Evolutionary conservation across 1,140 invertebrate genomes (phyloP), one percentile per base, ranked within the genome.

Genomic region (Macrostomum lignano): DNA sequence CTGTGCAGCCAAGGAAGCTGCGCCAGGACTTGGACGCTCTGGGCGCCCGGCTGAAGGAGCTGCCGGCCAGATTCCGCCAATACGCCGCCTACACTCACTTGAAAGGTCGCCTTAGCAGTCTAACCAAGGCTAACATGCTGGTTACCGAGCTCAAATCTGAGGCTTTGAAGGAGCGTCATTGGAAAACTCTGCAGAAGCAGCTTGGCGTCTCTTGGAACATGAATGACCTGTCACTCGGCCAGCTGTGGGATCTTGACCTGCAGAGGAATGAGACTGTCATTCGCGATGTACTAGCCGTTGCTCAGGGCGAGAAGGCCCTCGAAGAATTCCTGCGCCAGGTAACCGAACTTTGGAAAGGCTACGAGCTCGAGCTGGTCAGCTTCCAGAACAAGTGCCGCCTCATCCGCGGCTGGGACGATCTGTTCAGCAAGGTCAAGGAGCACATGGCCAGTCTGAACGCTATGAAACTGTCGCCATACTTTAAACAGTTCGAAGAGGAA

Each of bases 401-500:
- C 24, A 98, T 98, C 44, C 67, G 82, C 41, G 88, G 88, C 21
- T 98, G 91, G 91, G 91, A 98, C 58, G 91, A 98, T 60, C 65
- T 98, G 0, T 98, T 98, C 56, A 93, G 84, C 56, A 98, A 94
- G 63, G 76, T 58, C 36, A 93, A 94, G 54, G 84, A 98, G 56
- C 84, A 96, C 49, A 93, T 94, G 25, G 94, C 93, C 65, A 88
- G 79, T 19, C 75, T 98, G 2, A 76, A 82, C 21, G 88, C 91
- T 17, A 99, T 99, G 91, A 96, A 96, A 53, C 62, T 98, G 0
- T 96, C 86, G 0, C 88, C 91, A 0, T 98, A 98, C 57, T 98
- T 94, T 51, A 94, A 94, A 64, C 67, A 94, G 34, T 96, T 96
- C 61, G 86, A 96, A 63, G 88, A 98, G 60, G 91, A 98, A 63